phyloP scores from a whole-genome alignment of 2,888 invertebrate species.

The Laspeyria flexula region DNA sequence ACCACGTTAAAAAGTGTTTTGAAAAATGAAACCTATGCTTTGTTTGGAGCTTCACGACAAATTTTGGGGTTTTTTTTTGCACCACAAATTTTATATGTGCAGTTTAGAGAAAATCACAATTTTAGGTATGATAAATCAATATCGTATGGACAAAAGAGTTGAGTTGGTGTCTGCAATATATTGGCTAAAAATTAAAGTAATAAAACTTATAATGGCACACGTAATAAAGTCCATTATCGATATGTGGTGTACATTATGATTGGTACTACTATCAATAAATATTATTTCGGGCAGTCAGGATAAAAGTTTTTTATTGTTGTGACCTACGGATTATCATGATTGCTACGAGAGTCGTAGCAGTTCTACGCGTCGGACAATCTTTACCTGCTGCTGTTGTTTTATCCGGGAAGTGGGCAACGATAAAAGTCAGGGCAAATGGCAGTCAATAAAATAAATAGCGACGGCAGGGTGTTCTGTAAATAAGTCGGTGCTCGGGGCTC shows the following conservation, averaged over 20 bases:
- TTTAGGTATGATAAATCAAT: too few species aligned
- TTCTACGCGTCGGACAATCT: conserved; percentile 42
- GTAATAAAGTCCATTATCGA: too few species aligned
- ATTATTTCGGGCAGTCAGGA: too few species aligned
- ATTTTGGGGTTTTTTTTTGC: too few species aligned
- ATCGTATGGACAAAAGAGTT: background rate
- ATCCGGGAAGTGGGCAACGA: conserved; percentile 81
- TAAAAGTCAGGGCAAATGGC: conserved; percentile 85
- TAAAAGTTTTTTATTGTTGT: background rate
- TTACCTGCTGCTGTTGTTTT: conserved; percentile 81
- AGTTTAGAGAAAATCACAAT: too few species aligned
- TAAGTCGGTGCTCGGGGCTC: conserved; percentile 79
- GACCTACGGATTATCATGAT: conserved; percentile 35
- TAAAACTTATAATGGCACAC: too few species aligned
- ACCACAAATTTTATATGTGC: too few species aligned
- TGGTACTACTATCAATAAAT: too few species aligned
- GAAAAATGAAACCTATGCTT: too few species aligned
- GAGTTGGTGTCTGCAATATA: background rate
- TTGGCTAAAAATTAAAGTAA: background rate
- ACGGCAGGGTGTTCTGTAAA: conserved; percentile 85
- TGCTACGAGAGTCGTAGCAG: conserved; percentile 31
- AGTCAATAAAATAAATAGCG: conserved; percentile 86
- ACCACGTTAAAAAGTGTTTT: too few species aligned
- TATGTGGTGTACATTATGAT: too few species aligned
- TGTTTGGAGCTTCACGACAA: too few species aligned